A percentile compares a stretch with the other conserved stretches of the same genome.
phyloP scores from a whole-genome alignment of 1,140 invertebrate species.

The Bombus balteatus region DNA sequence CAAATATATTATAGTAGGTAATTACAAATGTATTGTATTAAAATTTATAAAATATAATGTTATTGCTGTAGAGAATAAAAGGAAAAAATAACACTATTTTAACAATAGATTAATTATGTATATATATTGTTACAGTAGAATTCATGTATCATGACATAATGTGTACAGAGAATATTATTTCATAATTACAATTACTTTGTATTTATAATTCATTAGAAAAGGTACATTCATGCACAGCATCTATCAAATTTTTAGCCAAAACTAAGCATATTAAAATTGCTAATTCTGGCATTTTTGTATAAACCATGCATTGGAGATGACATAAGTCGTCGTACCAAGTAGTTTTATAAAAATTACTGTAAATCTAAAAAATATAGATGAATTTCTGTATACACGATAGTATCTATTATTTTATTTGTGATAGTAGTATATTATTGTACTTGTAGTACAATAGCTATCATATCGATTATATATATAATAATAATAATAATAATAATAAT shows the following conservation, averaged over 20 bases:
- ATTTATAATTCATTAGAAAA: conserved; percentile 78
- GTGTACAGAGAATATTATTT: conserved; percentile 78
- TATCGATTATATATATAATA: conserved; percentile 57
- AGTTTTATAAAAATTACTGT: conserved; percentile 81
- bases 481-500: no score
- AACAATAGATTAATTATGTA: conserved; percentile 58
- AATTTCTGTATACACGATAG: conserved; percentile 76
- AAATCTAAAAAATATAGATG: conserved; percentile 82
- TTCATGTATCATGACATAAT: conserved; percentile 77
- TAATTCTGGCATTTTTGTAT: conserved; percentile 71
- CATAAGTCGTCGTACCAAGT: conserved; percentile 78
- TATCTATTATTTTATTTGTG: conserved; percentile 66
- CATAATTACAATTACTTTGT: conserved; percentile 78
- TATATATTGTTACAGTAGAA: conserved; percentile 74
- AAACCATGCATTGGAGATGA: conserved; percentile 74
- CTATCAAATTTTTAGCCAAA: conserved; percentile 77
- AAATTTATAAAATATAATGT: conserved; percentile 20
- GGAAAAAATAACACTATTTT: conserved; percentile 35
- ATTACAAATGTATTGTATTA: not conserved
- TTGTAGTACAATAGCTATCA: conserved; percentile 46
- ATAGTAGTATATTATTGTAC: conserved; percentile 64
- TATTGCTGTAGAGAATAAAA: conserved; percentile 20
- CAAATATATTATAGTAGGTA: conserved; percentile 25
- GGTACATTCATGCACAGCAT: conserved; percentile 77
- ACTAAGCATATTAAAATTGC: conserved; percentile 75